A percentile compares a stretch with the other conserved stretches of the same genome.
Evolutionary conservation across 2,113 vertebrate species (phyloP).

Genomic region (Laterallus jamaicensis): DNA sequence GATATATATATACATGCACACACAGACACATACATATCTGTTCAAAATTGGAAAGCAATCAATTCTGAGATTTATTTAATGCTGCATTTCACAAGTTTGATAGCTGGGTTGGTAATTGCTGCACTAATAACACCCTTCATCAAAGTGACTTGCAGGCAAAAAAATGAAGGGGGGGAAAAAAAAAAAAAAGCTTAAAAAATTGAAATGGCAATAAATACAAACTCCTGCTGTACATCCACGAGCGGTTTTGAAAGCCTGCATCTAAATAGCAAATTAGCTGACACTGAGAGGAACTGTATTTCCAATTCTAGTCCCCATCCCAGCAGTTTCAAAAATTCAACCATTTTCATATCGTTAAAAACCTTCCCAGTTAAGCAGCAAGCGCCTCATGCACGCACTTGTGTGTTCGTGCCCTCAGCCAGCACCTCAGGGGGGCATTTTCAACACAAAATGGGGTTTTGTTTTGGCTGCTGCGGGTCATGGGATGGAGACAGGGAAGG

Average conservation of each 20-base stretch:
- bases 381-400: fast-evolving
- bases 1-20: not conserved
- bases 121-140: slow-evolving; percentile 54
- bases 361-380: not conserved
- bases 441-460: fast-evolving
- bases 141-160: slow-evolving; percentile 34
- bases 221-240: not conserved
- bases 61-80: slow-evolving; percentile 47
- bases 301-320: not conserved
- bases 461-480: not conserved
- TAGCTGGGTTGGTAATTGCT: slow-evolving; percentile 68
- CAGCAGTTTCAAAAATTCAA: not conserved
- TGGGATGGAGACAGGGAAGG: not conserved
- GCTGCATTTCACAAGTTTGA: slow-evolving; percentile 38
- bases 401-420: no score
- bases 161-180: not conserved
- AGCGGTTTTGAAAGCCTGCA: not conserved
- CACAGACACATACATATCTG: not conserved
- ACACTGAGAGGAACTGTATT: not conserved
- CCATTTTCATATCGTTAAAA: not conserved
- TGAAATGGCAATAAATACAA: not conserved
- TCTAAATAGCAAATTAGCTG: not conserved
- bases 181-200: not conserved
- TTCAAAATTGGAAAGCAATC: slow-evolving; percentile 64
- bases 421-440: fast-evolving